Conservation (phyloP, 2,888 invertebrate species). For the Lasioglossum zephyrum region DNA sequence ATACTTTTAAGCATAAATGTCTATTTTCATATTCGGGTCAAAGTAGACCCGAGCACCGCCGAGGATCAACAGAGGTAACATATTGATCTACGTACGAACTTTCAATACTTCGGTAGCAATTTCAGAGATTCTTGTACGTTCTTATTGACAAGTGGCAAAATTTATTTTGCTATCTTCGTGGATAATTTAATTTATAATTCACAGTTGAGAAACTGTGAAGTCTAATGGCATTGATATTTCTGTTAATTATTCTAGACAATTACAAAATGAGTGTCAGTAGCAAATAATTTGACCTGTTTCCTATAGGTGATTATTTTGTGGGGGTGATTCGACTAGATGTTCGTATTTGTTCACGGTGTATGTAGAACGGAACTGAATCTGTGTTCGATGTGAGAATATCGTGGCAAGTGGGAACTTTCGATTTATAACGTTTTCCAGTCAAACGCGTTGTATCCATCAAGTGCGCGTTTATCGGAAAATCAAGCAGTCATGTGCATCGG, state of each 20-base stretch:
- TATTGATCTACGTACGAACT: too few relatives aligned
- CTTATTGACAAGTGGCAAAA: background rate
- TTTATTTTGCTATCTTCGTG: too few relatives aligned
- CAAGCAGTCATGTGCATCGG: slow-evolving; percentile 68
- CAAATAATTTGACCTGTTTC: background rate
- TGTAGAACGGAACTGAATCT: background rate
- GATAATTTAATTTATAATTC: too few relatives aligned
- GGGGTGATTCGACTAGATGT: background rate
- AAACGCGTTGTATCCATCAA: slow-evolving; percentile 62
- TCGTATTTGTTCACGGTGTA: background rate
- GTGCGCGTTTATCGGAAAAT: slow-evolving; percentile 66
- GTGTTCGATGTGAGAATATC: slow-evolving; percentile 26
- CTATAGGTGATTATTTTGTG: background rate
- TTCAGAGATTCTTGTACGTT: background rate
- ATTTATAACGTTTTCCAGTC: slow-evolving; percentile 69
- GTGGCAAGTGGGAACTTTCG: slow-evolving; percentile 55
- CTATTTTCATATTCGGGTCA: background rate
- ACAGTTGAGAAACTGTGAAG: too few relatives aligned
- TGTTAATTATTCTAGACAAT: background rate
- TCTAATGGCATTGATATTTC: too few relatives aligned
- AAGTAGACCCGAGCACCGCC: background rate
- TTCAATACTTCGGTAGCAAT: too few relatives aligned
- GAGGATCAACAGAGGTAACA: background rate
- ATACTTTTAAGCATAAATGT: background rate
- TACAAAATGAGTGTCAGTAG: background rate